Evolutionary conservation across 2,888 invertebrate species (phyloP).

Genomic region (Acanthosoma haemorrhoidale): DNA sequence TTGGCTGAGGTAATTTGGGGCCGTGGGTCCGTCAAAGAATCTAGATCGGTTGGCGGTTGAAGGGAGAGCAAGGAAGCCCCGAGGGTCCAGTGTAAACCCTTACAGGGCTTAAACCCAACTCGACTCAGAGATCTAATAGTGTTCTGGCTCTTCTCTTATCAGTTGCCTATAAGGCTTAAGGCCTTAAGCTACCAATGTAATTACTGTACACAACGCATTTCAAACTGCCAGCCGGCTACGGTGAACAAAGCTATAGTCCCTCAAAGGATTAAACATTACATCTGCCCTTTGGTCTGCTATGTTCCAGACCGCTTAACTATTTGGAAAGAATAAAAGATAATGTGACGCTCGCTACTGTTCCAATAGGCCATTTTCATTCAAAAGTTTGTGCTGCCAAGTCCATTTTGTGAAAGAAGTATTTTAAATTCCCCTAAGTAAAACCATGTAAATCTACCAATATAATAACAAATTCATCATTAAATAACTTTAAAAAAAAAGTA

Average conservation of each 20-base stretch:
- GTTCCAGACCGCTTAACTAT: no score
- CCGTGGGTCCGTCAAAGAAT: slow-evolving; percentile 12
- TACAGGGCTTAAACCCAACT: slow-evolving; percentile 35
- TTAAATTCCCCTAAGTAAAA: no score
- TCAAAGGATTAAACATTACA: slow-evolving; percentile 38
- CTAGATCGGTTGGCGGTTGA: background rate
- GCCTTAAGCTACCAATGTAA: slow-evolving; percentile 40
- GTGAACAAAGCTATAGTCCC: slow-evolving; percentile 37
- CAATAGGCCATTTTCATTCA: no score
- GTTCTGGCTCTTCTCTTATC: slow-evolving; percentile 39
- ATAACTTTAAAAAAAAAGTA: no score
- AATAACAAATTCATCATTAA: no score
- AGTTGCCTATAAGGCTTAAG: slow-evolving; percentile 41
- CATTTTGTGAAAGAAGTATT: no score
- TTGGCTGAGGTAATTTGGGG: background rate
- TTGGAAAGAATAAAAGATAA: no score
- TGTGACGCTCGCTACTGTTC: no score
- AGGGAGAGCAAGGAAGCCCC: slow-evolving; percentile 10
- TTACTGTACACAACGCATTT: slow-evolving; percentile 39
- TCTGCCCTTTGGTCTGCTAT: slow-evolving; percentile 28
- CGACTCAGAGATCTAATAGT: slow-evolving; percentile 40
- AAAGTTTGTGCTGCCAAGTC: no score
- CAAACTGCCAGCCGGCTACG: slow-evolving; percentile 38
- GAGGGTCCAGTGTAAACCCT: slow-evolving; percentile 36
- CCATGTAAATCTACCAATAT: no score